Percentiles rank a stretch among this genome's conserved stretches.
These are phyloP conservation scores for Molossus alvarezi DNA, from an alignment of 2,797 vertebrate genomes.

Conservation along the genomic window DNA sequence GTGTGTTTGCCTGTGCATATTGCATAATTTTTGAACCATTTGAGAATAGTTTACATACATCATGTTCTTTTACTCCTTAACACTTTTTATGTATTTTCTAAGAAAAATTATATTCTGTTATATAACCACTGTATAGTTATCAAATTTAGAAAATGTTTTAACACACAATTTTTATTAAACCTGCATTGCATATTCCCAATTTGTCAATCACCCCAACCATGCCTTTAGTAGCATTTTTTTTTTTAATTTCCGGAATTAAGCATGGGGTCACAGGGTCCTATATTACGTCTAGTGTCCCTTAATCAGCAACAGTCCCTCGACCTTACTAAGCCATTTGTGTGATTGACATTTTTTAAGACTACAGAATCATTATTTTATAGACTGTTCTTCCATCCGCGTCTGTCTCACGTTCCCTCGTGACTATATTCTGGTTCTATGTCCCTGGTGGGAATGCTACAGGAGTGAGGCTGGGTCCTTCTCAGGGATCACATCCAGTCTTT, in stretches of 20 bases:
- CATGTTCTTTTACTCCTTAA: neutral
- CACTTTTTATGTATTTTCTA: slow-evolving; percentile 3
- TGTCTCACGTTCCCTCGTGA: neutral
- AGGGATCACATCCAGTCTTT: neutral
- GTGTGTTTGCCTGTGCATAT: neutral
- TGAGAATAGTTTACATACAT: neutral
- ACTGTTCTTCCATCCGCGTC: neutral
- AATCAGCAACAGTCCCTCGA: neutral
- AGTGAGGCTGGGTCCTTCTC: neutral
- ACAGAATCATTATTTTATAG: neutral
- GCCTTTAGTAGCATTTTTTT: neutral
- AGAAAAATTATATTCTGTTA: neutral
- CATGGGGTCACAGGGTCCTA: neutral
- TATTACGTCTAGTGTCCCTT: neutral
- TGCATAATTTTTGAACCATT: neutral
- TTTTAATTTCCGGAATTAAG: neutral
- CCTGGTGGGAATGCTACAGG: neutral
- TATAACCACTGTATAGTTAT: neutral
- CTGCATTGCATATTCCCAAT: neutral
- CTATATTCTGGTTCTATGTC: neutral
- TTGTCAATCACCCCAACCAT: neutral
- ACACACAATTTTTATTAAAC: neutral
- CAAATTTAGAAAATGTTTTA: slow-evolving; percentile 8
- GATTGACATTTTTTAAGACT: neutral
- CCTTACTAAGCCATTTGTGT: neutral